Base-by-base conservation (phyloP, 2,113 vertebrate species). In the Pelvicachromis taeniatus region DNA sequence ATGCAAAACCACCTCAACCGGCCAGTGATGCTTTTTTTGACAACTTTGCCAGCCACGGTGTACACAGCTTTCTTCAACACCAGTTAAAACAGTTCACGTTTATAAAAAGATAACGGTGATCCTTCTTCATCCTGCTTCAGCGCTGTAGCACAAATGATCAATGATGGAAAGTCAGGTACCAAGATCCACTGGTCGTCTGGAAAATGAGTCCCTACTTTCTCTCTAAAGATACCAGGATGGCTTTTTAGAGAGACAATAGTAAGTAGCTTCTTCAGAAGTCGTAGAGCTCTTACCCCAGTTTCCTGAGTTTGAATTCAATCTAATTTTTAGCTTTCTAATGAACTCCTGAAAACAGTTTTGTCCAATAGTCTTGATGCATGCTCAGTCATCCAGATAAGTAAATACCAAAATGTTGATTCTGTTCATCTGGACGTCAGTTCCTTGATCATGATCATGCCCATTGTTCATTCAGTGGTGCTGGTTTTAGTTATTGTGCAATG, bases 1-100 rank as follows among this genome's bases (percentile, higher is more conserved):
- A 58, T 14, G 0, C 56, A 26, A 58, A 31, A 58, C 26, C 56
- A 58, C 56, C 56, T 17, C 16, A 58, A 9, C 14, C 0, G 8
- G 56, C 14, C 56, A 58, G 14, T 58, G 26, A 58, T 58, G 55
- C 26, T 14, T 56, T 52, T 52, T 52, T 52, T 52, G 48, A 52
- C 48, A 52, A 52, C 48, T 52, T 52, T 9, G 2, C 17, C 17
- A 52, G 7, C 17, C 8, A 52, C 6, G 0, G 54, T 12, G 0
- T 56, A 38, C 59, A 38, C 38, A 21, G 59, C 59, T 63, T 38
- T 63, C 19, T 63, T 63, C 59, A 21, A 8, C 59, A 63, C 59
- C 59, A 38, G 59, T 63, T 63, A 63, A 4, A 63, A 33, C n/a
- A 63, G 4, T 63, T 38, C 17, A 63, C 10, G 59, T 63, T 63